Evolutionary conservation across 1,140 invertebrate genomes (phyloP), one percentile per base, ranked within the genome.

Genomic region (Luehdorfia chinensis): DNA sequence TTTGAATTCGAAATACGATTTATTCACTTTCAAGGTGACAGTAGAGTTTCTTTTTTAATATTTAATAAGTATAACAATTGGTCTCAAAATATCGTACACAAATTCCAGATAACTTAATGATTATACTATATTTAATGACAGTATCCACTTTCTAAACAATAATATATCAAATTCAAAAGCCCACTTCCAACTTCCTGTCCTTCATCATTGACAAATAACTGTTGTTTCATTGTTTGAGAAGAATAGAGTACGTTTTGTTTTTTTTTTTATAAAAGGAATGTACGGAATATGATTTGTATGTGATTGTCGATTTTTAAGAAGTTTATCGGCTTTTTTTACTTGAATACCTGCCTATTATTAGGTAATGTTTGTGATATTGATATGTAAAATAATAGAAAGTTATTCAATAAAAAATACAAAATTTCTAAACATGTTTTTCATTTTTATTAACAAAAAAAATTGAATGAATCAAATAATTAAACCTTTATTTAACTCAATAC

Each of bases 391-490:
- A 69, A 67, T 69, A 79, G 63, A 77, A 85, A 78, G 70, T 61
- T 77, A 77, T 78, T 85, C 76, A 85, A 81, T 78, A 83, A 85
- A 81, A 83, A 85, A 78, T 74, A 77, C 68, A 83, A 84, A 84
- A 79, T 80, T 84, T 77, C 68, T 74, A 74, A 25, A 11, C 21
- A 13, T 14, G 11, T 47, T 25, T 39, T 45, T 73, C 66, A 73
- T 66, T 56, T 59, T 66, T 52, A n/a, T 13, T 9, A n/a, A n/a
- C n/a, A n/a, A n/a, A n/a, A n/a, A n/a, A 41, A 46, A 33, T 4
- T 34, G 19, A 3, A 37, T 7, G 13, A 6, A 37, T 4, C 4
- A 39, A 47, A 39, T 56, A 50, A 53, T 45, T 46, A 49, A 50
- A 14, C 36, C 32, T 49, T 30, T 33, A 32, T 39, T 74, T 69